Conservation (phyloP, 2,888 invertebrate species). For the Pantelozetes paolii region DNA sequence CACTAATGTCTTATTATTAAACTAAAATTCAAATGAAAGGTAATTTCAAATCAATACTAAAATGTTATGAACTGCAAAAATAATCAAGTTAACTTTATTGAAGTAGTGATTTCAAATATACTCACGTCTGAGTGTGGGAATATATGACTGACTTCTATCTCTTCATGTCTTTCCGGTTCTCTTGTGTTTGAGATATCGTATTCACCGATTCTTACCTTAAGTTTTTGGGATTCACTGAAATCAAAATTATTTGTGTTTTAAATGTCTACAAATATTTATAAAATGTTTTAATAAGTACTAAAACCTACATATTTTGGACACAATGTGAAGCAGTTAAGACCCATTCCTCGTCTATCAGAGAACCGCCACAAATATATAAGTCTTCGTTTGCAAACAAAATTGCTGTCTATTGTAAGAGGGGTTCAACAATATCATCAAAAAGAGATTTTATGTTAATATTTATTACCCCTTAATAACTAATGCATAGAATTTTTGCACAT, state of each 20-base stretch:
- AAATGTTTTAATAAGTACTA: too few species aligned
- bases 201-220: conserved; percentile 55
- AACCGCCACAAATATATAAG: conserved; percentile 54
- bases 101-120: not conserved
- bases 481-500: too few species aligned
- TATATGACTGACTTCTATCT: conserved; percentile 50
- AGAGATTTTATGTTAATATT: too few species aligned
- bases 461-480: too few species aligned
- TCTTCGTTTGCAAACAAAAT: conserved; percentile 53
- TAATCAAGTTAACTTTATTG: not conserved
- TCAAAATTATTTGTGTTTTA: not conserved
- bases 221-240: conserved; percentile 41
- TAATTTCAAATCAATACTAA: not conserved
- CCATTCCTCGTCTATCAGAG: conserved; percentile 53
- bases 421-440: too few species aligned
- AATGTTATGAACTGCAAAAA: too few species aligned
- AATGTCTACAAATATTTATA: not conserved
- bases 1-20: conserved; percentile 51
- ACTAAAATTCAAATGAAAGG: conserved; percentile 42
- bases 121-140: conserved; percentile 46
- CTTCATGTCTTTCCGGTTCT: conserved; percentile 53
- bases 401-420: too few species aligned
- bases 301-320: conserved; percentile 54
- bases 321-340: conserved; percentile 55
- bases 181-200: conserved; percentile 53